These are phyloP conservation scores for Uloborus plumipes DNA, from an alignment of 2,888 invertebrate genomes.

Conservation along the genomic window DNA sequence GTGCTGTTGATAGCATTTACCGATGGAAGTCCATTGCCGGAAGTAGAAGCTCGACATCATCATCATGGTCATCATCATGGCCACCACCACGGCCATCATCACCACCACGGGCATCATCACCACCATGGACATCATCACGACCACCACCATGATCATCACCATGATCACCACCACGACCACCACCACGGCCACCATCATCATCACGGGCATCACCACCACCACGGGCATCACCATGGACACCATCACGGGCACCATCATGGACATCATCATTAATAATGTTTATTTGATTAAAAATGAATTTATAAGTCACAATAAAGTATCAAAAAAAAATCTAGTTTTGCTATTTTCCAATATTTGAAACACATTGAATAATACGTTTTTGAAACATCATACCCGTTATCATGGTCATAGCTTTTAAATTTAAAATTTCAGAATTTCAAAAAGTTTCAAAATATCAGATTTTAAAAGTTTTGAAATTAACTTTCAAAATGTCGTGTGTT, in stretches of 20 bases:
- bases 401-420: too few species aligned
- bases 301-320: too few species aligned
- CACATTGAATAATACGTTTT: too few species aligned
- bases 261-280: too few species aligned
- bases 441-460: too few species aligned
- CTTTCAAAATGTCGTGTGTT: too few species aligned
- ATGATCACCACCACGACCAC: background rate
- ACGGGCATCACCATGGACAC: background rate
- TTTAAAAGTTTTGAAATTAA: too few species aligned
- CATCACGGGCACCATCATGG: background rate
- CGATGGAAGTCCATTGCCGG: background rate
- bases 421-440: too few species aligned
- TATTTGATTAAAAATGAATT: too few species aligned
- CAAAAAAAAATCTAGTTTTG: too few species aligned
- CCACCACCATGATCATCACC: background rate
- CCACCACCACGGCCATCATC: background rate
- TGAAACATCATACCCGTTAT: too few species aligned
- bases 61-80: background rate
- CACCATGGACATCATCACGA: background rate
- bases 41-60: slow-evolving; percentile 4
- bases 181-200: background rate
- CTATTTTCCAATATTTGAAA: too few species aligned
- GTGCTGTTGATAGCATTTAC: slow-evolving; percentile 2
- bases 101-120: background rate
- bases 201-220: background rate